Percentiles rank a stretch among this genome's conserved stretches.
Evolutionary conservation across 2,113 vertebrate genomes (phyloP).

Genomic region (Nibea albiflora): DNA sequence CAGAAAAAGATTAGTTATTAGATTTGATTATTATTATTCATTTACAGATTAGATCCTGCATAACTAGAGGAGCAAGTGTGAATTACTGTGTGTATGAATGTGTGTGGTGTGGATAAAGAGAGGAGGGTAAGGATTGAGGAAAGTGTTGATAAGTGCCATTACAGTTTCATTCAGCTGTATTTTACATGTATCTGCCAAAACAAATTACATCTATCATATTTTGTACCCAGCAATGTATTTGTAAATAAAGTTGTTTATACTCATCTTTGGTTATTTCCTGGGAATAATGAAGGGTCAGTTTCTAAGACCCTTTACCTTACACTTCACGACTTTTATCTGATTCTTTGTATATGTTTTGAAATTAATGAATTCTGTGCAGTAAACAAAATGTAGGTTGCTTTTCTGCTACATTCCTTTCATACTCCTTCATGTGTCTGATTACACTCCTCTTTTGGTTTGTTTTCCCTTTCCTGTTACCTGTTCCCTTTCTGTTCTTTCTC

Average conservation of each 20-base stretch:
- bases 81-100: neutral
- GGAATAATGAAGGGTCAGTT: neutral
- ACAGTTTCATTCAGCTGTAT: neutral
- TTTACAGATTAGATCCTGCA: neutral
- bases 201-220: neutral
- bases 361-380: neutral
- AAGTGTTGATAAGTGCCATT: neutral
- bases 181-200: neutral
- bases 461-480: neutral
- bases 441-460: neutral
- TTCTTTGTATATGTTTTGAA: neutral
- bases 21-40: neutral
- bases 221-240: neutral
- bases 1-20: neutral
- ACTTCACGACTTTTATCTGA: too few relatives aligned
- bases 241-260: neutral
- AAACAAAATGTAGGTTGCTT: neutral
- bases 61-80: neutral
- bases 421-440: neutral
- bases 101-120: too few relatives aligned
- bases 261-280: neutral
- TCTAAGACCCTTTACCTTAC: too few relatives aligned
- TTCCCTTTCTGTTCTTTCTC: constrained; percentile 20
- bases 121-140: neutral
- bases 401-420: neutral